Base-by-base conservation (phyloP, 92 coral and sea anemone genomes). In the Heteractis magnifica region DNA sequence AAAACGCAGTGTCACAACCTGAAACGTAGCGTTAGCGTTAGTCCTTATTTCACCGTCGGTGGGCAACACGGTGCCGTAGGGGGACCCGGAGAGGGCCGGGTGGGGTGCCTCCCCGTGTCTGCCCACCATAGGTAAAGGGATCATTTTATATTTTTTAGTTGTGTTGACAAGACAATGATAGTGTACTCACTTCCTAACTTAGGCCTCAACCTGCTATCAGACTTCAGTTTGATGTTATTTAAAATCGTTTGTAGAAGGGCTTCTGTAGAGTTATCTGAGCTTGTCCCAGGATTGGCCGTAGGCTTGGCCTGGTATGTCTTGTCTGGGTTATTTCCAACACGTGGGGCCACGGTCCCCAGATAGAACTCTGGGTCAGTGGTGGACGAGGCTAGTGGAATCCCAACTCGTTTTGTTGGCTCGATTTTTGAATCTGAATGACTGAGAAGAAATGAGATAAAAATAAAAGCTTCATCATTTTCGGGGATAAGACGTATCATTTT, bases 161-260 rank as follows among this genome's bases (percentile, higher is more conserved):
- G 70, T 10, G 23, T 58, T 15, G 18, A 59, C 65, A 59, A 59
- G 2, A 19, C 8, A 65, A 65, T 23, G 41, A 5, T 52, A 13
- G 3, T 4, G 48, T 55, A 82, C 91, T 53, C 77, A 93, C 97
- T 88, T 60, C 97, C 97, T 44, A 91, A 56, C 51, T 75, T 53
- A 20, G 56, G 79, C 10, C 56, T 75, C 4, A 75, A 21, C 8
- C 60, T 75, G 48, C 60, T 75, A 75, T 75, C 97, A 3, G 97
- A 93, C 74, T 87, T 89, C 56, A 90, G 79, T 81, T 90, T 93
- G 62, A 93, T 93, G 65, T 90, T 89, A 75, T 93, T 93, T 21
- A 93, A 81, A 52, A 93, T 87, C 65, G 49, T 78, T 1, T 88
- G 88, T 48, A 93, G 77, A 10, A 90, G 77, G 44, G 55, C 72